Base-by-base conservation (phyloP, 2,797 vertebrate genomes). In the Eutrigla gurnardus region DNA sequence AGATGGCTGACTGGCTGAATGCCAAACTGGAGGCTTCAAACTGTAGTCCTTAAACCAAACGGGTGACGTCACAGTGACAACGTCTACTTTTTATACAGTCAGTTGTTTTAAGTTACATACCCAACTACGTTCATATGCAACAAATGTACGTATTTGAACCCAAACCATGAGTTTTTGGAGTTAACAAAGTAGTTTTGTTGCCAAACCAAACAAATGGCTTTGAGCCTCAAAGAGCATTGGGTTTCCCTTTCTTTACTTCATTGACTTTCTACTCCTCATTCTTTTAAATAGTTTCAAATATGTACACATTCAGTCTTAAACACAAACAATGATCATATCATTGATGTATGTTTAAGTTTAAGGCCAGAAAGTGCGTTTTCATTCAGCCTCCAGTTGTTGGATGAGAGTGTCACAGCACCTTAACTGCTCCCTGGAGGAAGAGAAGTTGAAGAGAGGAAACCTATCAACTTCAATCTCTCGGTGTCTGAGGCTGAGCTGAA, bases 381-480 rank as follows among this genome's bases (percentile, higher is more conserved):
- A 42, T 65, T 53, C 17, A 75, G 61, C 17, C 64, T 69, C 36
- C 64, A 50, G 64, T 49, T 75, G 60, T 36, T 67, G 45, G 2
- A 49, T 46, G 57, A 1, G 55, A 52, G 55, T 71, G 75, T 71
- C 77, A 73, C 54, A 75, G 69, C 45, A 72, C 58, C 46, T 53
- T 67, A 79, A 78, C 61, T 46, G 49, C 59, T 78, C 83, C 83
- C 72, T 49, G 10, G 74, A 83, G 78, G 5, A 12, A 5, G n/a
- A 52, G 65, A 66, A 59, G 57, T 66, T 74, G 36, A 84, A 70
- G 52, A 71, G 73, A 83, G 54, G 70, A 76, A 85, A 85, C 65
- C 40, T 39, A 84, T 89, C 79, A 84, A 81, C 84, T 84, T 80
- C 61, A 75, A 52, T 87, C 65, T 73, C 47, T 73, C 32, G 54